Base-by-base conservation (phyloP, 1,140 invertebrate genomes). In the Sycophila sp. region DNA sequence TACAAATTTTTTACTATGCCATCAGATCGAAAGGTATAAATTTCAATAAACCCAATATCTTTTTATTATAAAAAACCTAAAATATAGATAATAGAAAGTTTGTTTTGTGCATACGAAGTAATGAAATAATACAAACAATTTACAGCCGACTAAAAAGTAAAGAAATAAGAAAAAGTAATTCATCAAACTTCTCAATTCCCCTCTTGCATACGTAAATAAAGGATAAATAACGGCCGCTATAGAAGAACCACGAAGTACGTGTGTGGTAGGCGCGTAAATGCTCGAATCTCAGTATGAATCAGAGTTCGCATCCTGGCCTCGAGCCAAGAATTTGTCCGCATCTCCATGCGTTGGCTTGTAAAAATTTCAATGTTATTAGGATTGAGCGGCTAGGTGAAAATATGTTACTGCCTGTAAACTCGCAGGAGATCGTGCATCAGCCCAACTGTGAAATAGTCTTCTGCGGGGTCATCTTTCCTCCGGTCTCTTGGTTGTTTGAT, bases 281-380 rank as follows among this genome's bases (percentile, higher is more conserved):
- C 24, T 32, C 22, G 30, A 49, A 63, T 28, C 19, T 49, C 67
- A 26, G 64, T 68, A 65, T 68, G 73, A 73, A 65, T 68, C 38
- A 53, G 32, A 40, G 22, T 60, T 62, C 7, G 38, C 19, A 28
- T 22, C 15, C 55, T 77, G 74, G 74, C 56, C 28, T 15, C 32
- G 32, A n/a, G 63, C 77, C 77, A 78, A 68, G 71, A 77, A 79
- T 76, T 71, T 72, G 74, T 75, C 67, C 67, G 38, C n/a, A n/a
- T n/a, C n/a, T n/a, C 59, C 53, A 73, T 76, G 67, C 75, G 58
- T 22, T 34, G 63, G 56, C 51, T 66, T 75, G 74, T 78, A 74
- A 79, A 77, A 76, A 78, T 77, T 80, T 79, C 76, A 76, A 75
- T 75, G 71, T 75, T 77, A 76, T 77, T 72, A 75, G 62, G 67